phyloP scores from a whole-genome alignment of 2,113 vertebrate species.

The Trematocara macrostoma region DNA sequence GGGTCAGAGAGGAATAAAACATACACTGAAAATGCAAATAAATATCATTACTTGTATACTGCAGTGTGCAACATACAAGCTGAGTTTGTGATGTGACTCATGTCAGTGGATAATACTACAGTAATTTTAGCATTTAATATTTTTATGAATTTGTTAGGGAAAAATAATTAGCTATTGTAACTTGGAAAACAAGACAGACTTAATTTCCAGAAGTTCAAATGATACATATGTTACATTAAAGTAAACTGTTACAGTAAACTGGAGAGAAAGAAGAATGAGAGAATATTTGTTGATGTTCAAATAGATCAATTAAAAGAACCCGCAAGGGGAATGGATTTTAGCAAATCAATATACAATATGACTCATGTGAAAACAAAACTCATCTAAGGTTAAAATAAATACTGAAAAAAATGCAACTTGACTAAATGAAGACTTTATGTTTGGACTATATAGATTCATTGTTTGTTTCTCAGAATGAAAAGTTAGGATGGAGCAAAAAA shows the following conservation, averaged over 20 bases:
- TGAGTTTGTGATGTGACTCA: neutral
- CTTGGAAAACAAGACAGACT: neutral
- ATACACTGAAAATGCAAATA: neutral
- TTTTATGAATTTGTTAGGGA: neutral
- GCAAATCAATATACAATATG: neutral
- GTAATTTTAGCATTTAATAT: neutral
- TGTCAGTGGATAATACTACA: neutral
- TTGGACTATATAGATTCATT: neutral
- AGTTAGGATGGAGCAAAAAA: neutral
- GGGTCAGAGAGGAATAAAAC: neutral
- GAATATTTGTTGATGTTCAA: neutral
- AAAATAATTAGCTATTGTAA: neutral
- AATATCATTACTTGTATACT: neutral
- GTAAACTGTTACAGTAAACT: neutral
- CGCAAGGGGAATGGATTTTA: neutral
- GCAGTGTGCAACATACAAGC: neutral
- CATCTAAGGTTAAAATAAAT: neutral
- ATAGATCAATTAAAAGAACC: neutral
- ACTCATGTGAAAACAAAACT: neutral
- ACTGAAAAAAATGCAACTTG: neutral
- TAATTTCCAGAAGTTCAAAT: slow-evolving; percentile 6
- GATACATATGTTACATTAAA: neutral
- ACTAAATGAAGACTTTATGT: neutral
- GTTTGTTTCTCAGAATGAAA: neutral
- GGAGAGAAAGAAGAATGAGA: neutral